These are phyloP conservation scores for Trachelus troglodyta DNA, from an alignment of 2,888 invertebrate genomes.

Conservation along the genomic window DNA sequence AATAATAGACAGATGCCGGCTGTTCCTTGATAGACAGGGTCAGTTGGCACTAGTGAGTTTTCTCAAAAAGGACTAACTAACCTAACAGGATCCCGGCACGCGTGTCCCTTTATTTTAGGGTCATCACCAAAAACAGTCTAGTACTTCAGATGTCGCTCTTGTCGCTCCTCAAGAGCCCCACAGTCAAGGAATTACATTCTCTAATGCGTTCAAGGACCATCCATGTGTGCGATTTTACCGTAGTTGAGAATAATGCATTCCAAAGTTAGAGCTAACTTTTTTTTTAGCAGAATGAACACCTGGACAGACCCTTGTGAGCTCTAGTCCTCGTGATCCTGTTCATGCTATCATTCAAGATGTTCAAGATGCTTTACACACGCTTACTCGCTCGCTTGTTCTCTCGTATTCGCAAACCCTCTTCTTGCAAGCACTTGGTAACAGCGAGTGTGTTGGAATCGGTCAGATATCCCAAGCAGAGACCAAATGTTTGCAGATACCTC, in stretches of 20 bases:
- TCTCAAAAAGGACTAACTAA: constrained; percentile 22
- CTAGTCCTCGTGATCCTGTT: neutral
- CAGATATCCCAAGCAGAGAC: constrained; percentile 3
- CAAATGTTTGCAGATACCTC: constrained; percentile 12
- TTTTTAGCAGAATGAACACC: neutral
- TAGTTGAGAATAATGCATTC: neutral
- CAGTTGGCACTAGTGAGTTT: constrained; percentile 36
- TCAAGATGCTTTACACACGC: neutral
- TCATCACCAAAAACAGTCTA: constrained; percentile 6
- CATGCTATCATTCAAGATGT: neutral
- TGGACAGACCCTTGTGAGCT: neutral
- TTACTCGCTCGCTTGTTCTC: neutral
- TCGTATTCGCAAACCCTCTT: neutral
- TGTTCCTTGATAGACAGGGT: constrained; percentile 42
- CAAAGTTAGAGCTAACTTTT: neutral
- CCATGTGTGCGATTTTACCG: neutral
- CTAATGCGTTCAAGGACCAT: neutral
- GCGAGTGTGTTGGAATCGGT: constrained; percentile 1
- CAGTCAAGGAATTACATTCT: neutral
- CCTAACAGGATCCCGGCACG: constrained; percentile 29
- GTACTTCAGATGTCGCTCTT: neutral
- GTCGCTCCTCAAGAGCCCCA: neutral
- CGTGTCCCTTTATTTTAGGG: constrained; percentile 29
- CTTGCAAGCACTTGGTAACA: constrained; percentile 4
- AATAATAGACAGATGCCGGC: constrained; percentile 41